phyloP scores from a whole-genome alignment of 2,888 invertebrate genomes.

The Drosophila silvestris region DNA sequence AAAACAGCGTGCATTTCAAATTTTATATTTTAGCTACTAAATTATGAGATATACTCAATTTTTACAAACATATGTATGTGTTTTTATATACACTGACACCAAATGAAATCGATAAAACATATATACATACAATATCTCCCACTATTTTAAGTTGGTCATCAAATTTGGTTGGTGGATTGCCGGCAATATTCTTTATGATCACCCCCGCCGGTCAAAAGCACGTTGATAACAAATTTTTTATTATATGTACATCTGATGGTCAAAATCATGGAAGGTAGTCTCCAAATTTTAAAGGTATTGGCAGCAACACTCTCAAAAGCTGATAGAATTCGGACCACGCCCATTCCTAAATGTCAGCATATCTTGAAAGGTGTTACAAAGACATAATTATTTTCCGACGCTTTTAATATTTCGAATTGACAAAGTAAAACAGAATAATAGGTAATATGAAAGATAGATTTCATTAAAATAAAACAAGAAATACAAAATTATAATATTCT shows the following conservation, averaged over 20 bases:
- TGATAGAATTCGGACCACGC: not conserved
- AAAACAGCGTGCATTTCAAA: conserved; percentile 12
- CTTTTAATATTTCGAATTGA: conserved; percentile 1
- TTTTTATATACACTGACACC: not conserved
- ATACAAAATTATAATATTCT: not conserved
- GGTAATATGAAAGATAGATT: not conserved
- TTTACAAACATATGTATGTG: not conserved
- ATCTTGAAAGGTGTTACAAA: not conserved
- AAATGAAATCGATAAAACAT: not conserved
- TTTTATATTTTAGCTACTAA: conserved; percentile 26
- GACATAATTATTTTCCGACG: not conserved
- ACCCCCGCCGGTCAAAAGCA: not conserved
- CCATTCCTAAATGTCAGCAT: not conserved
- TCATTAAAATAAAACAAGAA: not conserved
- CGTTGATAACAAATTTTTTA: too few species aligned
- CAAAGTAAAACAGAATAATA: not conserved
- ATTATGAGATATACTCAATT: conserved; percentile 2
- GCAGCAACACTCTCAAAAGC: not conserved
- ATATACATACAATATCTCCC: not conserved
- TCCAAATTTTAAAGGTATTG: not conserved
- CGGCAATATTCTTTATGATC: not conserved
- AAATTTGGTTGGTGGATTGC: not conserved
- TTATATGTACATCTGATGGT: too few species aligned
- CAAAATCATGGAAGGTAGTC: not conserved
- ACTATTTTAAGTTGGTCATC: not conserved